These are phyloP conservation scores for Drosophila algonquin DNA, from an alignment of 2,888 invertebrate species.

Conservation along the genomic window DNA sequence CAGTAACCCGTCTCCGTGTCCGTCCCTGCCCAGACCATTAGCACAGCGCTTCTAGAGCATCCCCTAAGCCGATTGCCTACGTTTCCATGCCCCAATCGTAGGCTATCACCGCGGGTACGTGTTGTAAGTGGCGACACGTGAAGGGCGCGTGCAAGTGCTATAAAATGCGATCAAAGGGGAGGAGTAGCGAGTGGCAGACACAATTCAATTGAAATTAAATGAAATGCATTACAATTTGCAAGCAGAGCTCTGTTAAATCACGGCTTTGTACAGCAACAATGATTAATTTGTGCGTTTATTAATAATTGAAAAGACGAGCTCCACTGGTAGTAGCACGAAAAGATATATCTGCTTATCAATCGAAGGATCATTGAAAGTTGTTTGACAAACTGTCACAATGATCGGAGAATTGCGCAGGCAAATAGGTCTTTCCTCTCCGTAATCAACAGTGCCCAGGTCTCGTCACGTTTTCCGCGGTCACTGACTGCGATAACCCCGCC, in stretches of 20 bases:
- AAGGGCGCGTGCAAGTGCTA: slow-evolving; percentile 44
- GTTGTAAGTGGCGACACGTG: slow-evolving; percentile 33
- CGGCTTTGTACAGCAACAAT: neutral
- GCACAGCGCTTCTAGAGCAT: slow-evolving; percentile 23
- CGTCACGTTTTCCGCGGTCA: slow-evolving; percentile 33
- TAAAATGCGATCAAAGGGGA: slow-evolving; percentile 2
- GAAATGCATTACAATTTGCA: slow-evolving; percentile 22
- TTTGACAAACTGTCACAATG: slow-evolving; percentile 26
- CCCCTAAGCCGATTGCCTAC: slow-evolving; percentile 25
- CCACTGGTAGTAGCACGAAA: too few species aligned
- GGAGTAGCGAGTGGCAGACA: neutral
- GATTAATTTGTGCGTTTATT: neutral
- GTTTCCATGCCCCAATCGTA: slow-evolving; percentile 10
- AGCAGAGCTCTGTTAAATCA: neutral
- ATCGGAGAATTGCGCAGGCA: slow-evolving; percentile 52
- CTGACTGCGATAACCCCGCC: slow-evolving; percentile 8
- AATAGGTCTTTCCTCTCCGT: neutral
- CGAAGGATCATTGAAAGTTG: neutral
- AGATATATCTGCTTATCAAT: neutral
- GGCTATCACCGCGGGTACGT: slow-evolving; percentile 29
- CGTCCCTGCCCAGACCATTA: neutral
- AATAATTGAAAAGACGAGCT: neutral
- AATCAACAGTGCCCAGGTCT: slow-evolving; percentile 33
- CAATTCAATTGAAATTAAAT: slow-evolving; percentile 37
- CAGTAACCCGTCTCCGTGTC: neutral